Base-by-base conservation (phyloP, 1,140 invertebrate genomes). In the Temnothorax nylanderi region DNA sequence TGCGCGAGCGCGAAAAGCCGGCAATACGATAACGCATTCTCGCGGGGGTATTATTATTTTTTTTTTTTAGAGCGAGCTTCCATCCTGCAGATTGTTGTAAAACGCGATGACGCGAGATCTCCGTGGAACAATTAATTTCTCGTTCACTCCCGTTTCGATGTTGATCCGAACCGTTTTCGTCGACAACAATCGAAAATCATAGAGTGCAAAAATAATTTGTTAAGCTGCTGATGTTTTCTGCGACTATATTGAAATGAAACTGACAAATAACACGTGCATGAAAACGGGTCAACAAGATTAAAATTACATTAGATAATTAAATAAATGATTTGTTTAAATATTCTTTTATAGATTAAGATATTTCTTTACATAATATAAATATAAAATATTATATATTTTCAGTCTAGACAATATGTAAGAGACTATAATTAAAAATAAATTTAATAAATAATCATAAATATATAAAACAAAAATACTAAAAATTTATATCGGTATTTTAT, bases 121-220 rank as follows among this genome's bases (percentile, higher is more conserved):
- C 54, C 41, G 56, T 18, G 26, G n/a, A 75, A n/a, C 69, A 44
- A 84, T 84, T 84, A 84, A 84, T 84, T 60, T 75, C 32, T 62
- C 37, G 13, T 16, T 62, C 11, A 54, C 26, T 26, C 8, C 7
- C 7, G 21, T 72, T 72, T 47, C 21, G 49, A 51, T 34, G 34
- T 44, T 81, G 32, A 69, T 69, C 11, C 54, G 37, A 26, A 16
- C 13, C 54, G n/a, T 49, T 84, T 49, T 75, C n/a, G n/a, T 75
- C 41, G 49, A 71, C 32, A 80, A 81, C 49, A 26, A 49, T 74
- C 3, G 2, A 84, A 75, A 84, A 60, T 74, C 80, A 74, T 62
- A 1, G 13, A 62, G 18, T 56, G 80, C 69, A 37, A 32, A n/a
- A 75, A 71, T 37, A 74, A 60, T 75, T 37, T n/a, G 56, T 34